Percentiles rank a stretch among this genome's conserved stretches.
phyloP scores from a whole-genome alignment of 2,113 vertebrate genomes.

The Gracilinanus agilis region DNA sequence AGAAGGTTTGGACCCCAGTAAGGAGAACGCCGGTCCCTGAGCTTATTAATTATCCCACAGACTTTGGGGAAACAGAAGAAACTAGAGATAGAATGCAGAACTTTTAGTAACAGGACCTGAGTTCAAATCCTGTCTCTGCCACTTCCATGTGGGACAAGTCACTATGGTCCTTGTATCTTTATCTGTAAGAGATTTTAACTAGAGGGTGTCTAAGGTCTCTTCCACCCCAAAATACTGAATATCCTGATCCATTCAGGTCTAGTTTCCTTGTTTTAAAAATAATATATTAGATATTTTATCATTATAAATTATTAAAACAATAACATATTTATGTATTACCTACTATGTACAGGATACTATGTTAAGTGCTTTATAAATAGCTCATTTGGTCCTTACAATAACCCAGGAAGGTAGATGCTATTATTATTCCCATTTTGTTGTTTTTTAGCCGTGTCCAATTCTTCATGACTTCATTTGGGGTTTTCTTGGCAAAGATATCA shows the following conservation, averaged over 20 bases:
- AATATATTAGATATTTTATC: background rate
- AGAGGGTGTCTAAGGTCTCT: background rate
- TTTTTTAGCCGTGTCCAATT: too few relatives aligned
- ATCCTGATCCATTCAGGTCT: background rate
- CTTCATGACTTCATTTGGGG: too few relatives aligned
- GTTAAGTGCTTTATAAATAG: background rate
- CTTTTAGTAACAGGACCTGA: background rate
- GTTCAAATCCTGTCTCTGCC: background rate
- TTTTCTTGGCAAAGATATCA: too few relatives aligned
- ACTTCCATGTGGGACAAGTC: background rate
- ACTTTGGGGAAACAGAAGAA: background rate
- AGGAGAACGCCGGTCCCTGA: background rate
- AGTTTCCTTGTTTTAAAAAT: slow-evolving; percentile 49
- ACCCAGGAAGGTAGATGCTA: background rate
- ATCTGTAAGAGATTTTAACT: background rate
- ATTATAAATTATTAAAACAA: background rate
- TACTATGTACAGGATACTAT: background rate
- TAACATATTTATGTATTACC: background rate
- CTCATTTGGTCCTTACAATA: background rate
- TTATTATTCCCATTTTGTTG: background rate
- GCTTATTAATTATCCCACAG: background rate
- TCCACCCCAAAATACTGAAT: background rate
- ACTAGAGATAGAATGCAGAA: background rate
- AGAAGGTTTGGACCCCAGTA: background rate
- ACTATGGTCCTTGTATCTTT: background rate